Percentiles rank a stretch among this genome's conserved stretches.
phyloP scores from a whole-genome alignment of 2,797 vertebrate species.

The Diceros bicornis region DNA sequence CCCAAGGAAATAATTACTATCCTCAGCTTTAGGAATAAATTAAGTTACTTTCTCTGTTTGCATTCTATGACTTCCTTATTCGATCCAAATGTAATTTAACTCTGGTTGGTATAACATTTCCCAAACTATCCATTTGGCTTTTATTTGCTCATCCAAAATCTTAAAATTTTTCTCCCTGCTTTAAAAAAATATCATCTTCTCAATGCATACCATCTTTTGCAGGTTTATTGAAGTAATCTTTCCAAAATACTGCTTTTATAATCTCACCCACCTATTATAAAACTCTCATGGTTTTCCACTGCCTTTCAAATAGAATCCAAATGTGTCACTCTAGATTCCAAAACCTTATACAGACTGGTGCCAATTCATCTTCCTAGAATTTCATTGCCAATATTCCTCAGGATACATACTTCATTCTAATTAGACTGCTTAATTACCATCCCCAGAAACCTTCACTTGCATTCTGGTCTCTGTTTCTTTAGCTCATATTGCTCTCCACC shows the following conservation, averaged over 20 bases:
- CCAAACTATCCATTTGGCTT: not conserved
- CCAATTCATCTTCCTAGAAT: slow-evolving; percentile 25
- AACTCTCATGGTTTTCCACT: not conserved
- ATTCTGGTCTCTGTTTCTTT: not conserved
- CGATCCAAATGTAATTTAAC: not conserved
- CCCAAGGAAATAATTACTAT: not conserved
- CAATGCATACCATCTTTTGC: not conserved
- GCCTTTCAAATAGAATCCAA: not conserved
- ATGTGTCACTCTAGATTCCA: not conserved
- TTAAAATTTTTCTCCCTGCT: not conserved
- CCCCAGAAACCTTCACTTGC: not conserved
- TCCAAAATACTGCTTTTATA: not conserved
- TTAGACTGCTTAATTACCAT: not conserved
- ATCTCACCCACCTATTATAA: not conserved
- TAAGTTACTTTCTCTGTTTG: not conserved
- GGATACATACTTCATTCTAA: not conserved
- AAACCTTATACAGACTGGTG: not conserved
- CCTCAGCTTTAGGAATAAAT: not conserved
- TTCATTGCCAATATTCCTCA: not conserved
- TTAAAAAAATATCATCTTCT: not conserved
- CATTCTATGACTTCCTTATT: slow-evolving; percentile 19
- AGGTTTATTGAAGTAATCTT: slow-evolving; percentile 37
- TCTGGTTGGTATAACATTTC: slow-evolving; percentile 34
- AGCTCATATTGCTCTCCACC: not conserved
- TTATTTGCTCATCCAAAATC: not conserved